Conservation (phyloP, 1,140 invertebrate species). For the Chironomus striatipennis region DNA sequence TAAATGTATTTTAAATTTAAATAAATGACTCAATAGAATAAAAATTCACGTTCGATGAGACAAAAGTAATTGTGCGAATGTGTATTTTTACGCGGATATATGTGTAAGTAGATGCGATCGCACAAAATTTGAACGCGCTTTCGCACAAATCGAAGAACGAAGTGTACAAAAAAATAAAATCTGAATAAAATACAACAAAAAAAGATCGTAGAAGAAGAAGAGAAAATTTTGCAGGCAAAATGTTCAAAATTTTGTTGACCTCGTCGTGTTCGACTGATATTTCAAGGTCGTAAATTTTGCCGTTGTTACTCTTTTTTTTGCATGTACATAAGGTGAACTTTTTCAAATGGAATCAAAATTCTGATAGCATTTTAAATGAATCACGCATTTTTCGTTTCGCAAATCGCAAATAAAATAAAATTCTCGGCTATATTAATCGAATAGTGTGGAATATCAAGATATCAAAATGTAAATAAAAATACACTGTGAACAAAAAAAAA, state of each 20-base stretch:
- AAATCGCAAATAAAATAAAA: no score
- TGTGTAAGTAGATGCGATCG: slow-evolving; percentile 6
- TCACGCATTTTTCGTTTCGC: no score
- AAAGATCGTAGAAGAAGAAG: no score
- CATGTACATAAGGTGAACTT: neutral
- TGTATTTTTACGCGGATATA: neutral
- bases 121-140: neutral
- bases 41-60: neutral
- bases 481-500: no score
- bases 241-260: slow-evolving; percentile 12
- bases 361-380: no score
- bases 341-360: no score
- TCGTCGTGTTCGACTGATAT: neutral
- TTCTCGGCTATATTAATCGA: no score
- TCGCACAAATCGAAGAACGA: neutral
- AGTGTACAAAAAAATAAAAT: neutral
- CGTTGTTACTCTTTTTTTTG: neutral
- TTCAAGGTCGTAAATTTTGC: neutral
- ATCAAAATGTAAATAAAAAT: no score
- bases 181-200: neutral
- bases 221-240: neutral
- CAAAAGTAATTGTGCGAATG: neutral
- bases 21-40: slow-evolving; percentile 10
- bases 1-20: slow-evolving; percentile 6
- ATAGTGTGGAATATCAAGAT: no score